Evolutionary conservation across 2,797 vertebrate species (phyloP).

Genomic region (Delichon dasypus): DNA sequence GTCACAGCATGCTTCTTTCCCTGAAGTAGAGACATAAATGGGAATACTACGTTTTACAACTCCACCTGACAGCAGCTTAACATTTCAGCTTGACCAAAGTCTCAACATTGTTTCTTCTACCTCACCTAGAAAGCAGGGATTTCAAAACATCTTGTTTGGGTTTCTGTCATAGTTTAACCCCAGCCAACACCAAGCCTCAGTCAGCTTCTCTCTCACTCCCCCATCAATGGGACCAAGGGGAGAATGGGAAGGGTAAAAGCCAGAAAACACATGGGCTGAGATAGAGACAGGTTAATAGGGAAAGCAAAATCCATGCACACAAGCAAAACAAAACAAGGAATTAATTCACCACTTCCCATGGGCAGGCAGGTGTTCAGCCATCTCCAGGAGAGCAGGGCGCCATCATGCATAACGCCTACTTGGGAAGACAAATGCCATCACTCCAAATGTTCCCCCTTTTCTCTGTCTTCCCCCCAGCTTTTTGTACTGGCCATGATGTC

Average conservation of each 20-base stretch:
- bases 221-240: rapidly evolving
- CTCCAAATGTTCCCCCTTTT: rapidly evolving
- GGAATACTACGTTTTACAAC: slow-evolving; percentile 14
- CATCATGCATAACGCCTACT: rapidly evolving
- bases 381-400: background rate
- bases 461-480: rapidly evolving
- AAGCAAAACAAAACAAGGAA: background rate
- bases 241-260: background rate
- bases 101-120: background rate
- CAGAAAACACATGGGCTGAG: background rate
- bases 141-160: background rate
- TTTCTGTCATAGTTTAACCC: background rate
- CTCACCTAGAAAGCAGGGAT: background rate
- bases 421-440: rapidly evolving
- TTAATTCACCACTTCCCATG: background rate
- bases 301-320: background rate
- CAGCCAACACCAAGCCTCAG: background rate
- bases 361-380: background rate
- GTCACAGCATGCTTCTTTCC: slow-evolving; percentile 24
- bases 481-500: too few relatives aligned
- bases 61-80: background rate
- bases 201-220: rapidly evolving
- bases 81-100: background rate
- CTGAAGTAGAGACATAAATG: slow-evolving; percentile 38
- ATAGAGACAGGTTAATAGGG: background rate